These are phyloP conservation scores for Nemotelus nigrinus DNA, from an alignment of 2,888 invertebrate species.

Conservation along the genomic window DNA sequence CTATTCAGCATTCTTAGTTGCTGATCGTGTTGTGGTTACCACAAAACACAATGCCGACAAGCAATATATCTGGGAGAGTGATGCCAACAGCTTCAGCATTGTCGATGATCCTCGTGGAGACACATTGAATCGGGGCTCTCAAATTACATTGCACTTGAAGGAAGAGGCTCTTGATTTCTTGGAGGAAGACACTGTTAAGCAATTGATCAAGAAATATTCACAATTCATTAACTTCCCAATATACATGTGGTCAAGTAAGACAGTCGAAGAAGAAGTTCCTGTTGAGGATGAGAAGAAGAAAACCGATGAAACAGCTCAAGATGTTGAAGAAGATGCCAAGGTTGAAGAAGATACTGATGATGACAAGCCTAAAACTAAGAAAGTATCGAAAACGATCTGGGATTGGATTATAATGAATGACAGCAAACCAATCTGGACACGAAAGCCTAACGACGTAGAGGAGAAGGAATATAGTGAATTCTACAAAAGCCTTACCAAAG, in stretches of 20 bases:
- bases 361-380: constrained; percentile 83
- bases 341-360: constrained; percentile 78
- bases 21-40: constrained; percentile 94
- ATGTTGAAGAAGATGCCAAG: constrained; percentile 64
- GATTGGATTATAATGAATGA: constrained; percentile 98
- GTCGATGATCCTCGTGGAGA: constrained; percentile 93
- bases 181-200: constrained; percentile 89
- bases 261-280: constrained; percentile 79
- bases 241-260: constrained; percentile 86
- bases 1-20: constrained; percentile 97
- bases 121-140: constrained; percentile 89
- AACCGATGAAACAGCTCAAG: constrained; percentile 69
- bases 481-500: constrained; percentile 95
- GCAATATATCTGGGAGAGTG: constrained; percentile 98
- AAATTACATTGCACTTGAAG: constrained; percentile 88
- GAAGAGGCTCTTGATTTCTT: constrained; percentile 97
- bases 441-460: constrained; percentile 85
- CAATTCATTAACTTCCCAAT: constrained; percentile 99
- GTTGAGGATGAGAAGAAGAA: constrained; percentile 69
- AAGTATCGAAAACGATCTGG: constrained; percentile 94
- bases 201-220: constrained; percentile 95
- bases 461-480: constrained; percentile 94
- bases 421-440: constrained; percentile 98
- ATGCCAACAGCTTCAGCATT: constrained; percentile 89
- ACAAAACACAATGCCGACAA: constrained; percentile 93